These are phyloP conservation scores for Luscinia luscinia DNA, from an alignment of 2,797 vertebrate species.

Conservation along the genomic window DNA sequence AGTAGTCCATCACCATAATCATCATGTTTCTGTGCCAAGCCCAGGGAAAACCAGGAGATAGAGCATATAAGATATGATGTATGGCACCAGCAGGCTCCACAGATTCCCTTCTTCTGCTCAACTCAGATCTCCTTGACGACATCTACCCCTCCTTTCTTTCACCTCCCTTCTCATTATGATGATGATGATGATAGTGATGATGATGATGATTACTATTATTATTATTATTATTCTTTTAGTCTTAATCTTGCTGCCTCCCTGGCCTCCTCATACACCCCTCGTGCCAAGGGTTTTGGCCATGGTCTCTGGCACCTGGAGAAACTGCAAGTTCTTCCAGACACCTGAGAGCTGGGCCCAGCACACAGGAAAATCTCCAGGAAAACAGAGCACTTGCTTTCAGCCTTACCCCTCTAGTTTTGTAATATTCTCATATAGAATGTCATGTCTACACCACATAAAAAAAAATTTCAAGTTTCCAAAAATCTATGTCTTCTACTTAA, in stretches of 20 bases:
- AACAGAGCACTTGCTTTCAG: background rate
- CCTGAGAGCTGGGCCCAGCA: background rate
- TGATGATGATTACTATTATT: background rate
- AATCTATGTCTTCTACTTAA: background rate
- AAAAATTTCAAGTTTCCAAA: background rate
- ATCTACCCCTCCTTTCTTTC: background rate
- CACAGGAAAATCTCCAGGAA: background rate
- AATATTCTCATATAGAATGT: background rate
- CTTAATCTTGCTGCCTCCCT: background rate
- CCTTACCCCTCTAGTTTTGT: background rate
- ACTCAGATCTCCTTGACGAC: background rate
- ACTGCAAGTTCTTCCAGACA: background rate
- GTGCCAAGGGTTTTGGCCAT: background rate
- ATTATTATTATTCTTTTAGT: background rate
- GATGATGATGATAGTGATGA: too few species aligned
- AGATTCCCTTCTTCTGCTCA: background rate
- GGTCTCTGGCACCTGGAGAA: background rate
- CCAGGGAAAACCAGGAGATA: background rate
- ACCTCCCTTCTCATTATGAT: background rate
- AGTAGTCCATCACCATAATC: background rate
- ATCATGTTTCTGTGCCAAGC: background rate
- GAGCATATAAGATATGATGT: background rate
- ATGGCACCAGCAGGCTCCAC: background rate
- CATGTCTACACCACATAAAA: background rate
- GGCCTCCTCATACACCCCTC: background rate